These are phyloP conservation scores for Urophycis tenuis DNA, from an alignment of 2,797 vertebrate genomes.

Conservation along the genomic window DNA sequence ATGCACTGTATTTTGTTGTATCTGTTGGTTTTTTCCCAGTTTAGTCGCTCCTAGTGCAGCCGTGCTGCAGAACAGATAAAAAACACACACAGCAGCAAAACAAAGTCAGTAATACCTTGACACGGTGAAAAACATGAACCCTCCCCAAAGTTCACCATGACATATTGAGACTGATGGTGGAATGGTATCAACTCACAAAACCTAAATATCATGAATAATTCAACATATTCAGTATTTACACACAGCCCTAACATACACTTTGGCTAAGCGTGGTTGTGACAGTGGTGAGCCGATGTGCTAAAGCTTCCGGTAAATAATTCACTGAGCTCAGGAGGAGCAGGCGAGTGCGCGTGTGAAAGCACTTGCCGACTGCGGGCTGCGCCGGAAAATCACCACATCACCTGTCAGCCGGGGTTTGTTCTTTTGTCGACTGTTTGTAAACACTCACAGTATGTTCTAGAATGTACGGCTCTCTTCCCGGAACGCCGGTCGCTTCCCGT, in stretches of 20 bases:
- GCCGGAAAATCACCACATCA: background rate
- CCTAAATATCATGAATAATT: too few species aligned
- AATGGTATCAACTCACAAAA: background rate
- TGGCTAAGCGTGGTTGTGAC: background rate
- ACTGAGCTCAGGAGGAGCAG: background rate
- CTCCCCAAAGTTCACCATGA: background rate
- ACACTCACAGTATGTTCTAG: background rate
- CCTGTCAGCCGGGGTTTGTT: background rate
- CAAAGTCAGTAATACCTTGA: background rate
- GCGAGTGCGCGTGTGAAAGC: background rate
- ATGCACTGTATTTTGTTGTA: background rate
- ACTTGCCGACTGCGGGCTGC: background rate
- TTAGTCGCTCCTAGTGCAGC: background rate
- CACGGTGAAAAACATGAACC: background rate
- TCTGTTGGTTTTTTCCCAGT: background rate
- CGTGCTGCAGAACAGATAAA: too few species aligned
- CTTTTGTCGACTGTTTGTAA: background rate
- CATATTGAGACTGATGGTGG: background rate
- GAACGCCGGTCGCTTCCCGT: too few species aligned
- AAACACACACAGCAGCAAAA: background rate
- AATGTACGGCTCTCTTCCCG: background rate
- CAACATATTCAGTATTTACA: background rate
- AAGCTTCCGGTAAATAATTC: background rate
- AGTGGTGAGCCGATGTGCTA: background rate
- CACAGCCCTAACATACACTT: background rate